phyloP scores from a whole-genome alignment of 1,140 invertebrate species.

The Macrostomum lignano region DNA sequence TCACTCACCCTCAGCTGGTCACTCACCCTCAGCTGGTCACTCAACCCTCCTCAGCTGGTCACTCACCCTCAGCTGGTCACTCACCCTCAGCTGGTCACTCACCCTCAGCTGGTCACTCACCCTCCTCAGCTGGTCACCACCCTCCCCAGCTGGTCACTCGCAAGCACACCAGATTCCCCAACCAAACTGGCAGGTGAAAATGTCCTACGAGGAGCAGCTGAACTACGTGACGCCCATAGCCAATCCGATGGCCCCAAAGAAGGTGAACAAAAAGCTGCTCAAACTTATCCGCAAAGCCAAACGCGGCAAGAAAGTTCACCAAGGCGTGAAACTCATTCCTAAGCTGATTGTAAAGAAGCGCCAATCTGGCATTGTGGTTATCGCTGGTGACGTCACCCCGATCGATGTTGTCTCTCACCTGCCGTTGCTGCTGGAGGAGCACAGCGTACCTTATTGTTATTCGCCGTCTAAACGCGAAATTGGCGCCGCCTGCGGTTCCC shows the following conservation, averaged over 20 bases:
- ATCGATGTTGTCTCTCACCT: slow-evolving; percentile 83
- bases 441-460: slow-evolving; percentile 61
- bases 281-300: slow-evolving; percentile 69
- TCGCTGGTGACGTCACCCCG: slow-evolving; percentile 75
- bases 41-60: too few species aligned
- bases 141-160: too few species aligned
- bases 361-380: slow-evolving; percentile 47
- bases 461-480: slow-evolving; percentile 60
- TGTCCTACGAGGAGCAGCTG: slow-evolving; percentile 14
- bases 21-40: too few species aligned
- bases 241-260: slow-evolving; percentile 60
- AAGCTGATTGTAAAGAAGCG: slow-evolving; percentile 26
- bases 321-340: slow-evolving; percentile 6
- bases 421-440: slow-evolving; percentile 69
- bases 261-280: slow-evolving; percentile 63
- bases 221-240: slow-evolving; percentile 43
- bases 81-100: too few species aligned
- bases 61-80: too few species aligned
- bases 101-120: too few species aligned
- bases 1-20: too few species aligned
- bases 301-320: neutral
- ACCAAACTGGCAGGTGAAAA: too few species aligned
- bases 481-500: slow-evolving; percentile 59
- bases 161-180: too few species aligned
- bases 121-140: too few species aligned